phyloP scores from a whole-genome alignment of 2,888 invertebrate genomes.

The Eumerus sabulonum region DNA sequence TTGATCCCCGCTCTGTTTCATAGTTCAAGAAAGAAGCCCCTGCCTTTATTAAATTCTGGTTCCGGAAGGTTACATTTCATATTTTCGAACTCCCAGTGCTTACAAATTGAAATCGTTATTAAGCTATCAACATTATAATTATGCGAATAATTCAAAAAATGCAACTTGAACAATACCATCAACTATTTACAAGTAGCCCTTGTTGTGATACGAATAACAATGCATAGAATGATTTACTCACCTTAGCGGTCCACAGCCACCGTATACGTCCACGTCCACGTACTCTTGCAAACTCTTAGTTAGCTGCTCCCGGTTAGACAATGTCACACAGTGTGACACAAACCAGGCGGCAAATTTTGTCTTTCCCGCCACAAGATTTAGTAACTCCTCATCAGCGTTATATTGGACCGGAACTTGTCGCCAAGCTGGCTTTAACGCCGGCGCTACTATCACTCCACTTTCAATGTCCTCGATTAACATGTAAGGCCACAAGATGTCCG shows the following conservation, averaged over 20 bases:
- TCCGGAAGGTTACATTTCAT: no score
- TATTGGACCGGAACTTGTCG: slow-evolving; percentile 67
- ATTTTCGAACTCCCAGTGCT: no score
- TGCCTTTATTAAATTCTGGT: no score
- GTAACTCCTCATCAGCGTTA: slow-evolving; percentile 68
- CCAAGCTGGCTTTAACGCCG: slow-evolving; percentile 72
- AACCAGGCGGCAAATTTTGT: slow-evolving; percentile 81
- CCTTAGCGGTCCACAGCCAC: slow-evolving; percentile 81
- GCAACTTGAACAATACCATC: no score
- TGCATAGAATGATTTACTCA: slow-evolving; percentile 69
- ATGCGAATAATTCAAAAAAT: no score
- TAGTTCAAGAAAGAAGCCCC: no score
- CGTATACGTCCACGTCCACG: slow-evolving; percentile 83
- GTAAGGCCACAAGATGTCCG: slow-evolving; percentile 80
- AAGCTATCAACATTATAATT: no score
- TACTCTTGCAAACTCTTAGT: slow-evolving; percentile 80
- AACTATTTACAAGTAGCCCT: no score
- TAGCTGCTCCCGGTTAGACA: slow-evolving; percentile 79
- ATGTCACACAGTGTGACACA: slow-evolving; percentile 80
- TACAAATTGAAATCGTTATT: no score
- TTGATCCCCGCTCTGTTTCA: no score
- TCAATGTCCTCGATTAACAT: slow-evolving; percentile 73
- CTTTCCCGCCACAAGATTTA: slow-evolving; percentile 74
- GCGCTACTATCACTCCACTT: slow-evolving; percentile 73
- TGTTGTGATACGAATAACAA: background rate